phyloP scores from a whole-genome alignment of 2,113 vertebrate species.

The Parotia lawesii region DNA sequence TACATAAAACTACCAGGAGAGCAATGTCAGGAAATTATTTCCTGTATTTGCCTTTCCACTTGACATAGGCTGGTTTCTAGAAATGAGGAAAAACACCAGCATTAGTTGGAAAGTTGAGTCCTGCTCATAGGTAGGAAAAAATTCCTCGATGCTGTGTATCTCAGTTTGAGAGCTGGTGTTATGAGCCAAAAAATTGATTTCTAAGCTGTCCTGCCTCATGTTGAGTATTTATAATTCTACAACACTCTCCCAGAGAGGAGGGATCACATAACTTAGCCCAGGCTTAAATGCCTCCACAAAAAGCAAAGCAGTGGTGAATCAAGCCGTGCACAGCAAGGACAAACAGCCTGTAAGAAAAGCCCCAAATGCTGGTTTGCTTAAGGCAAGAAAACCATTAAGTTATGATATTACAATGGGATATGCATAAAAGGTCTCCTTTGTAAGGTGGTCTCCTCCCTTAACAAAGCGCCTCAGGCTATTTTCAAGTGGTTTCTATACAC shows the following conservation, averaged over 20 bases:
- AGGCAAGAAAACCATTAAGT: neutral
- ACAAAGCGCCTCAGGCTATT: neutral
- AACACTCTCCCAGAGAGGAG: neutral
- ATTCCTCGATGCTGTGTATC: neutral
- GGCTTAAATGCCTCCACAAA: neutral
- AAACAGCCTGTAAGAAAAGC: neutral
- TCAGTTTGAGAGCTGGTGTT: neutral
- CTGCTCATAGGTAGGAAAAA: neutral
- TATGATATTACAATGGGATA: neutral
- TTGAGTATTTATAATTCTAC: neutral
- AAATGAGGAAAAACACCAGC: neutral
- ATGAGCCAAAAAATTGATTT: neutral
- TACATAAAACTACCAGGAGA: neutral
- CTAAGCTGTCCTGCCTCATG: neutral
- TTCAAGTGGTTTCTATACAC: neutral
- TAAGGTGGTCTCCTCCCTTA: neutral
- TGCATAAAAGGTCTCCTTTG: neutral
- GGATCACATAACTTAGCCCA: neutral
- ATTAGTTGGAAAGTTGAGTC: neutral
- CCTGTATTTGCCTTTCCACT: neutral
- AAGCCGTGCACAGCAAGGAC: fast-evolving
- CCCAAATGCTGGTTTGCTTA: neutral
- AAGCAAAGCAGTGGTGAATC: neutral
- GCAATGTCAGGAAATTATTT: neutral
- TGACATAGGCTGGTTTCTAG: neutral